Conservation (phyloP, 1,140 invertebrate species). For the Nephotettix cincticeps region DNA sequence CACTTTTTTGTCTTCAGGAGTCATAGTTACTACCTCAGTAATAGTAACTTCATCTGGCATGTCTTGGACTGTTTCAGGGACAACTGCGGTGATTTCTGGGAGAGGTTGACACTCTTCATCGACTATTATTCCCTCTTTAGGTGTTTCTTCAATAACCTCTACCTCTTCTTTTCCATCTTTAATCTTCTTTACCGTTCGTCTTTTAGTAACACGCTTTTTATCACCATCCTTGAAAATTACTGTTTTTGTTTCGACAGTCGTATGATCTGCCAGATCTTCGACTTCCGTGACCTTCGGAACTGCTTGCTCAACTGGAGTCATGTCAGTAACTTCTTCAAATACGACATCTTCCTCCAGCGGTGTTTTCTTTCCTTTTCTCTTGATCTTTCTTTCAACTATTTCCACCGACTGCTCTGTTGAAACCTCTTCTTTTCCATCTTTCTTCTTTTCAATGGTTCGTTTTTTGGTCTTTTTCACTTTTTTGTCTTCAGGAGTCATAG, state of each 20-base stretch:
- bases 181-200: slow-evolving; percentile 29
- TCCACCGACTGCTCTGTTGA: slow-evolving; percentile 42
- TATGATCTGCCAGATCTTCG: background rate
- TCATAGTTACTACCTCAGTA: slow-evolving; percentile 39
- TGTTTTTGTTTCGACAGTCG: slow-evolving; percentile 39
- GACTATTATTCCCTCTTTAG: slow-evolving; percentile 22
- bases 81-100: slow-evolving; percentile 31
- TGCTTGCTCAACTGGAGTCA: slow-evolving; percentile 8
- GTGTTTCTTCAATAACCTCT: slow-evolving; percentile 40
- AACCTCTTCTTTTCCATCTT: slow-evolving; percentile 37
- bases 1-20: slow-evolving; percentile 29
- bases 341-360: background rate
- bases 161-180: slow-evolving; percentile 35
- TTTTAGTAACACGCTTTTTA: slow-evolving; percentile 4
- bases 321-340: slow-evolving; percentile 20
- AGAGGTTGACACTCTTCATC: slow-evolving; percentile 35
- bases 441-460: slow-evolving; percentile 41
- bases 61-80: slow-evolving; percentile 22
- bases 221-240: slow-evolving; percentile 21
- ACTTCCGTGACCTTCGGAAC: background rate
- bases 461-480: slow-evolving; percentile 39
- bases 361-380: background rate
- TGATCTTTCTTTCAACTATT: slow-evolving; percentile 43
- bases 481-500: slow-evolving; percentile 33
- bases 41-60: slow-evolving; percentile 24